Conservation (phyloP, 1,140 invertebrate genomes). For the Nebria ingens region DNA sequence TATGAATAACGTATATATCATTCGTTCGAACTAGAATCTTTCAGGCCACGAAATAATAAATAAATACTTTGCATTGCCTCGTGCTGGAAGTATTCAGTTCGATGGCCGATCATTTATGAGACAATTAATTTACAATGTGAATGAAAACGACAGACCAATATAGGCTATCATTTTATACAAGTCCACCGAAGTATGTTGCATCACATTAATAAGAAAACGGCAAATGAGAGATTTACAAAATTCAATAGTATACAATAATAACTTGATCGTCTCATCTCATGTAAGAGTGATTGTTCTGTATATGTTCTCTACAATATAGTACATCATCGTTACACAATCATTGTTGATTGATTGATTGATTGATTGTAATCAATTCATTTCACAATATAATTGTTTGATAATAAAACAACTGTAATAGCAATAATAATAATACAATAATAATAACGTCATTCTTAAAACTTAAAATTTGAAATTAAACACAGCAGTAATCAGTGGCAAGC, state of each 20-base stretch:
- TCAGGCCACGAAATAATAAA: too few relatives aligned
- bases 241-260: not conserved
- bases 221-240: not conserved
- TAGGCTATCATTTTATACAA: too few relatives aligned
- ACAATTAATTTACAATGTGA: not conserved
- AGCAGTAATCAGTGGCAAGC: constrained; percentile 25
- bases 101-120: not conserved
- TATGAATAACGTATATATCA: too few relatives aligned
- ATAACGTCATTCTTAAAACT: not conserved
- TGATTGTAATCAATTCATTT: too few relatives aligned
- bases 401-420: not conserved
- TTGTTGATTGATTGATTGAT: not conserved
- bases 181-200: too few relatives aligned
- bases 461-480: constrained; percentile 14
- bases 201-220: not conserved
- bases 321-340: not conserved
- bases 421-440: constrained; percentile 4
- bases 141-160: not conserved
- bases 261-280: too few relatives aligned
- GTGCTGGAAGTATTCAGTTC: too few relatives aligned
- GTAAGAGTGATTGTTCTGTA: too few relatives aligned
- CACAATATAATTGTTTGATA: not conserved
- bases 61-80: too few relatives aligned
- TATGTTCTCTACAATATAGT: not conserved
- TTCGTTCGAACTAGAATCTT: too few relatives aligned